These are phyloP conservation scores for Macrostomum lignano DNA, from an alignment of 1,140 invertebrate genomes.

Conservation along the genomic window DNA sequence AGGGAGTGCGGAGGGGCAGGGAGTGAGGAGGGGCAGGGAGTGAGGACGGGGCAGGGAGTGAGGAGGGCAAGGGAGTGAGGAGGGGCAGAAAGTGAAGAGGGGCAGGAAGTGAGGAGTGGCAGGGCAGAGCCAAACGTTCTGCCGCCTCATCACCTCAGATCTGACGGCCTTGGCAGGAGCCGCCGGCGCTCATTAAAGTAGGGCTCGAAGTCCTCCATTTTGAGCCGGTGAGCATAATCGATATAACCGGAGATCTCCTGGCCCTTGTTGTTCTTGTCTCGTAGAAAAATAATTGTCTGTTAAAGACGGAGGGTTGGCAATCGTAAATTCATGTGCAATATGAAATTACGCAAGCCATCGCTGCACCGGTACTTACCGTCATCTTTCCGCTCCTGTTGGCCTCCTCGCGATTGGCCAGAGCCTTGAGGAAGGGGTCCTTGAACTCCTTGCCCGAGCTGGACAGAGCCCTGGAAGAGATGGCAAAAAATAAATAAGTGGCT, in stretches of 20 bases:
- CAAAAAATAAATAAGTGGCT: conserved; percentile 4
- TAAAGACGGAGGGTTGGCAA: conserved; percentile 8
- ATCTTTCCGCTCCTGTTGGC: conserved; percentile 37
- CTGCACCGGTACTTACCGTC: conserved; percentile 16
- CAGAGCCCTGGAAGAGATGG: conserved; percentile 16
- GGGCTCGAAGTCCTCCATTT: conserved; percentile 39
- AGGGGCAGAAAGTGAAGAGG: not conserved
- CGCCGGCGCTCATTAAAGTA: conserved; percentile 38
- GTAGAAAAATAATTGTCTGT: conserved; percentile 41
- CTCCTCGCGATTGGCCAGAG: conserved; percentile 37
- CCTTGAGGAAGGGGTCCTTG: conserved; percentile 34
- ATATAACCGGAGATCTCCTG: conserved; percentile 47
- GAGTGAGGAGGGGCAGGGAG: no score
- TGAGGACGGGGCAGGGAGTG: no score
- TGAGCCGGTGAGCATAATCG: conserved; percentile 40
- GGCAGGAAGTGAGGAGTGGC: not conserved
- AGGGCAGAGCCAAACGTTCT: not conserved
- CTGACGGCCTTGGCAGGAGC: conserved; percentile 34
- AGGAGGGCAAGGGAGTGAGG: no score
- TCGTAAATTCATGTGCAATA: not conserved
- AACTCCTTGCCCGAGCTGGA: conserved; percentile 25
- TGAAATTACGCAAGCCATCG: not conserved
- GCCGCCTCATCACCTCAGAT: conserved; percentile 33
- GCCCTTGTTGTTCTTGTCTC: conserved; percentile 34
- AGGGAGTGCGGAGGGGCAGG: no score